Base-by-base conservation (phyloP, 1,140 invertebrate genomes). In the Drosophila lowei region DNA sequence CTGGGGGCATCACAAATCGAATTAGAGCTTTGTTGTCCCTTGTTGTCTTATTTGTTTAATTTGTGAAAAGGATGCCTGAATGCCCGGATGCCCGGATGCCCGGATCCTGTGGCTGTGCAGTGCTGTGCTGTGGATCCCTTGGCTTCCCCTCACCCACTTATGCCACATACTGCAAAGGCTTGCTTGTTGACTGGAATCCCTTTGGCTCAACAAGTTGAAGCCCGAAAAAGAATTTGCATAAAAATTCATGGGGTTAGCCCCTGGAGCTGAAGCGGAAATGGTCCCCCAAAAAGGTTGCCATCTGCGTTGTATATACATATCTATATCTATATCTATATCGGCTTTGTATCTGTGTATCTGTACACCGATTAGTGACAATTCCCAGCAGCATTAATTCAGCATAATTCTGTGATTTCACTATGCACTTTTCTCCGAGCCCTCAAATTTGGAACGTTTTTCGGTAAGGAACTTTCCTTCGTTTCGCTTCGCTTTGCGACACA, bases 31-130 rank as follows among this genome's bases (percentile, higher is more conserved):
- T 60, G 47, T 65, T 47, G 60, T 79, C 63, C 58, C 46, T 57
- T 80, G 77, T 85, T 86, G 68, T 81, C 67, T 81, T 86, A 80
- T 86, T 86, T 86, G 80, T 86, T 86, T 85, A 85, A 85, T 86
- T 85, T 85, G 77, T 86, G 58, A 80, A 77, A 70, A 25, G 43
- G 50, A 23, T 68, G 63, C 5, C 50, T 38, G 34, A 3, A 0
- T 34, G 34, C 3, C 11, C 4, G 34, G 9, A 0, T 34, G 34
- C 30, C 9, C 11, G 34, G 11, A 1, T 38, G 34, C 34, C 30
- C 3, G 9, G 3, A 9, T 23, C 60, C 30, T 50, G 44, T 59
- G 15, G 15, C 6, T n/a, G 25, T n/a, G 16, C 38, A 3, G 2
- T 18, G 3, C 23, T 23, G 3, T 5, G 23, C 5, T 25, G 23